Base-by-base conservation (phyloP, 2,888 invertebrate species). In the Drosophila diplacantha region DNA sequence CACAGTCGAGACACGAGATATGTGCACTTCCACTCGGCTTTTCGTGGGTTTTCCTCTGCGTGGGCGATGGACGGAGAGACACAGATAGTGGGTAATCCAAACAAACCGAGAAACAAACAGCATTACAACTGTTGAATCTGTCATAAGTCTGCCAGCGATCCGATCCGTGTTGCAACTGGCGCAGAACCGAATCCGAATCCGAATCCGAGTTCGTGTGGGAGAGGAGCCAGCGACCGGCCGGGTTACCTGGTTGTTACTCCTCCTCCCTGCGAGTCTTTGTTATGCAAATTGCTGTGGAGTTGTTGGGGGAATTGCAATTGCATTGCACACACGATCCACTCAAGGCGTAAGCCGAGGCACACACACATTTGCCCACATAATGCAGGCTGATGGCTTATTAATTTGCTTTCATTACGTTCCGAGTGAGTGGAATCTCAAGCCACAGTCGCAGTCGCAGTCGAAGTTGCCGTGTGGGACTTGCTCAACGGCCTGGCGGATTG, bases 371-470 rank as follows among this genome's bases (percentile, higher is more conserved):
- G 7, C 8, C 29, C 52, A 57, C 54, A 58, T 57, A 61, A 71
- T 59, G 55, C 50, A 57, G 61, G 51, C 38, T 71, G 67, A 67
- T 65, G 67, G 57, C 58, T 65, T 67, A 68, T 66, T 66, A 67
- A 66, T 66, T 66, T 58, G 60, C 65, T 68, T 66, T 68, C 59
- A 51, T 65, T 67, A 29, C 65, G 55, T 64, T 64, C 43, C 32
- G 22, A 54, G 46, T 49, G 54, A 60, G 51, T 62, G 64, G 54
- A 51, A 41, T 62, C 35, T 35, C 31, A 55, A 54, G 41, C 39
- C 49, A 35, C 4, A 62, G 34, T 32, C 20, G 20, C 3, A 18
- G 34, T 43, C 18, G 34, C 9, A 20, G 26, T 18, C 5, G 20
- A 3, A 11, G 37, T 24, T 9, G 38, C 9, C 20, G 38, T 54